phyloP scores from a whole-genome alignment of 64 coral and sea anemone genomes.

The Platygyra sinensis region DNA sequence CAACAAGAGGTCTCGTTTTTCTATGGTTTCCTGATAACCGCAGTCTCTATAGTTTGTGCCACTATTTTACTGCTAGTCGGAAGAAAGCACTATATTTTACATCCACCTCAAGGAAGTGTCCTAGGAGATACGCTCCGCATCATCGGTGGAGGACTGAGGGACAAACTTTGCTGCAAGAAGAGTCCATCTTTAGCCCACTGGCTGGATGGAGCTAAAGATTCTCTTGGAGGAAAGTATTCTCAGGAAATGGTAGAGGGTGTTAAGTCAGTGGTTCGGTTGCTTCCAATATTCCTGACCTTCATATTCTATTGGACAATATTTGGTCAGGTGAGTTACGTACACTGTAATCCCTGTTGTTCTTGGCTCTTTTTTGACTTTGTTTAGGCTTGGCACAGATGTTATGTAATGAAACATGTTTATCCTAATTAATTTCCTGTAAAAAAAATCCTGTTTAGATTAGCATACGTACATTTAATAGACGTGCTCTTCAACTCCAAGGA shows the following conservation, averaged over 20 bases:
- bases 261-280: constrained; percentile 59
- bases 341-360: not conserved
- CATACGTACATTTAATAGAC: too few species aligned
- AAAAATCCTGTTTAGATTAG: too few species aligned
- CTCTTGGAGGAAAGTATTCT: constrained; percentile 62
- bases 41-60: constrained; percentile 57
- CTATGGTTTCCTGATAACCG: constrained; percentile 64
- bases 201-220: constrained; percentile 45
- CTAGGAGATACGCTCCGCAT: constrained; percentile 54
- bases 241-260: constrained; percentile 65
- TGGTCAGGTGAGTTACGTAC: constrained; percentile 62
- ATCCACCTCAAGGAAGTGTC: constrained; percentile 63
- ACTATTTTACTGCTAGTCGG: constrained; percentile 64
- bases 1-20: constrained; percentile 70
- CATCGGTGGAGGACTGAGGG: constrained; percentile 11
- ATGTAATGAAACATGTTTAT: too few species aligned
- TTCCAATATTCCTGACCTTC: constrained; percentile 72
- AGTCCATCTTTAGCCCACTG: not conserved
- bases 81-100: constrained; percentile 52
- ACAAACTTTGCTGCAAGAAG: constrained; percentile 8
- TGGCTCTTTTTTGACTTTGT: too few species aligned
- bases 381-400: too few species aligned
- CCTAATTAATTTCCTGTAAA: too few species aligned
- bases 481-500: too few species aligned
- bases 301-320: constrained; percentile 83